Percentiles rank a stretch among this genome's conserved stretches.
These are phyloP conservation scores for Charaxes varanes DNA, from an alignment of 1,140 invertebrate species.

Conservation along the genomic window DNA sequence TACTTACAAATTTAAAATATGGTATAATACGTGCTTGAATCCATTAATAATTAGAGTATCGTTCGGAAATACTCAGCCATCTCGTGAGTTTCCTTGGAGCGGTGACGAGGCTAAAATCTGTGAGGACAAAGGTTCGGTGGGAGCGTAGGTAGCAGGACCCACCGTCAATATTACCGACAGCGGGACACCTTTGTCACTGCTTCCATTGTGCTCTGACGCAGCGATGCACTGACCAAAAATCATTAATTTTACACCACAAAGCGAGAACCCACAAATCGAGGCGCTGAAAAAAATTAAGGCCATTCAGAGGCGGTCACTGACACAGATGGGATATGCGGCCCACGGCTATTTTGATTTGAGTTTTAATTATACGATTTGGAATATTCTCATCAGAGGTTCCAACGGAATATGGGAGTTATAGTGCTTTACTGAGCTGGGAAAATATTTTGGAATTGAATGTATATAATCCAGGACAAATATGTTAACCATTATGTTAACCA, in stretches of 20 bases:
- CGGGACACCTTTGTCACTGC: conserved; percentile 67
- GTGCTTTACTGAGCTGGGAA: too few species aligned
- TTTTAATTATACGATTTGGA: conserved; percentile 53
- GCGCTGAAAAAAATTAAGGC: conserved; percentile 58
- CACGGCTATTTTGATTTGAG: conserved; percentile 41
- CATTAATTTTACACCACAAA: conserved; percentile 73
- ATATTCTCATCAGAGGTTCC: too few species aligned
- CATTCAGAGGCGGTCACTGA: conserved; percentile 63
- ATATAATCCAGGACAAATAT: too few species aligned
- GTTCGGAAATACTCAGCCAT: conserved; percentile 42
- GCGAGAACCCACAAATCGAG: conserved; percentile 70
- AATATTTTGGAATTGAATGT: too few species aligned
- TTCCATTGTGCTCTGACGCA: conserved; percentile 54
- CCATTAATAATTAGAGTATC: conserved; percentile 44
- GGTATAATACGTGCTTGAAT: conserved; percentile 12
- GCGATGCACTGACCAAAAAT: conserved; percentile 67
- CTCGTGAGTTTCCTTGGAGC: conserved; percentile 50
- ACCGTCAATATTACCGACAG: conserved; percentile 68
- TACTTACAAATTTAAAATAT: conserved; percentile 17
- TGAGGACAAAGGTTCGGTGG: conserved; percentile 49
- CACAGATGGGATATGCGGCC: conserved; percentile 37
- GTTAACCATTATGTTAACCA: too few species aligned
- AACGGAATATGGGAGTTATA: too few species aligned
- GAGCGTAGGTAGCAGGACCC: conserved; percentile 63
- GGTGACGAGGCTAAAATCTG: conserved; percentile 59